Evolutionary conservation across 2,113 vertebrate species (phyloP).

Genomic region (Eurystomus gularis): DNA sequence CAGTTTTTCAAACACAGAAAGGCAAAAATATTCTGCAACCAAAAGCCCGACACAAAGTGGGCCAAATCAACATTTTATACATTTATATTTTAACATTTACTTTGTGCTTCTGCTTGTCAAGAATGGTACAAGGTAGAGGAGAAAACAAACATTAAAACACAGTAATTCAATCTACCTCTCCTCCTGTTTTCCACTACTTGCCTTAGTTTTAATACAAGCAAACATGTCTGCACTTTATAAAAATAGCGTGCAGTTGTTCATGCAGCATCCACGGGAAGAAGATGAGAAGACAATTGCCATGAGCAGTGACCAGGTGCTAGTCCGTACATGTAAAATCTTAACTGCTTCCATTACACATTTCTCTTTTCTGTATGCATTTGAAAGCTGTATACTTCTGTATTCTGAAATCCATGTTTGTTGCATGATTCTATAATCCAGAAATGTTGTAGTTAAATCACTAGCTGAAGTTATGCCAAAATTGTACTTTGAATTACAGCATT

Average conservation of each 20-base stretch:
- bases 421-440: constrained; percentile 9
- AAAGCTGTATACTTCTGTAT: constrained; percentile 12
- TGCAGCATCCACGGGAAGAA: neutral
- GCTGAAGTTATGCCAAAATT: constrained; percentile 4
- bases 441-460: neutral
- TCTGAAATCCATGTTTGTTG: neutral
- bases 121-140: neutral
- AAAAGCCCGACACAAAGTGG: neutral
- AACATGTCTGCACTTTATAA: constrained; percentile 46
- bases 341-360: neutral
- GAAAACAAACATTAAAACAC: constrained; percentile 14
- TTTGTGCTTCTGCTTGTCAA: neutral
- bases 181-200: constrained; percentile 17
- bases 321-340: neutral
- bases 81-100: neutral
- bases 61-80: neutral
- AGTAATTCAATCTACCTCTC: constrained; percentile 46
- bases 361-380: neutral
- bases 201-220: constrained; percentile 41
- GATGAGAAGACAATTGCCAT: neutral
- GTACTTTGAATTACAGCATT: neutral
- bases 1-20: neutral
- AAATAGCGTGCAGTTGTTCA: constrained; percentile 67
- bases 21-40: neutral
- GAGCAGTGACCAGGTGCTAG: neutral